Evolutionary conservation across 2,888 invertebrate species (phyloP), one percentile per base, ranked within the genome.

Genomic region (Leistus spinibarbis): DNA sequence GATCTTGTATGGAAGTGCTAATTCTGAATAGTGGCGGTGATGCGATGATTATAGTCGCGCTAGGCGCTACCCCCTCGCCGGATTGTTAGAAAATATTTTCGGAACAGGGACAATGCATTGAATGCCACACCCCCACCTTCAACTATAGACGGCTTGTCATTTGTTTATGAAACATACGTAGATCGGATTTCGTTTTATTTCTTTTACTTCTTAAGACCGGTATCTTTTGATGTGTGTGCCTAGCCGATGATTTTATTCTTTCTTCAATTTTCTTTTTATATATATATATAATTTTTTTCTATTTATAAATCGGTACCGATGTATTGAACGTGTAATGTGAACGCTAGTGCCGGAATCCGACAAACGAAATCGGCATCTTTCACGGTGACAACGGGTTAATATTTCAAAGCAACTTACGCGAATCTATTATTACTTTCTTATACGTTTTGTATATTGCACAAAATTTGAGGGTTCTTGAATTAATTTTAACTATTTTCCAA

Each of bases 141-240:
- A 60, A 20, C 57, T 40, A 40, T 40, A 40, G 40, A 40, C 40
- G 40, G 57, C 19, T 22, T 19, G 60, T 63, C 71, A 71, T 71
- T 71, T 71, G 71, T 71, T 71, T 71, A 71, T 71, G 71, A 71
- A 71, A 71, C 71, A 71, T 71, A 54, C 24, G 64, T 9, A 53
- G 63, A 71, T 71, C 71, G 54, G 23, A 23, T 71, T 71, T 63
- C 71, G 20, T 22, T 60, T 60, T 19, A 13, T 19, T 16, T 57
- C 16, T 57, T 56, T 19, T 56, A 16, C 19, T 3, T 56, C 56
- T 56, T 40, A 40, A 40, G 40, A 40, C 40, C 40, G 40, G 40
- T 40, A 5, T 40, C 40, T 40, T 40, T 40, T 40, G 40, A 40
- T 40, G 40, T 40, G 40, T 40, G 40, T 13, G 40, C 40, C n/a